Evolutionary conservation across 2,113 vertebrate species (phyloP), one percentile per base, ranked within the genome.

Genomic region (Triplophysa siluroides): DNA sequence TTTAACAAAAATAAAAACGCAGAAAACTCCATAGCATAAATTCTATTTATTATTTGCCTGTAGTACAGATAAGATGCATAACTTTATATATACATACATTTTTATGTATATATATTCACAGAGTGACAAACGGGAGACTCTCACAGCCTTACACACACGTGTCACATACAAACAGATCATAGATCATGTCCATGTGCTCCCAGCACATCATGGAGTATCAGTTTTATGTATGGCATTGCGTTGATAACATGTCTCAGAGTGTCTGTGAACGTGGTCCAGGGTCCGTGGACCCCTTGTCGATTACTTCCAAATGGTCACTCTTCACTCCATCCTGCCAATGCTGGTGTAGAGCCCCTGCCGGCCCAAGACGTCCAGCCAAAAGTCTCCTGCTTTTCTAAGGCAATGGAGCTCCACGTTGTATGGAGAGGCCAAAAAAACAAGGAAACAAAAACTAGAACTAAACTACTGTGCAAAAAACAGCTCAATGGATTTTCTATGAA

Each of bases 41-140:
- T 78, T 86, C 68, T 81, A 85, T 91, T 91, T 91, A 87, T 88
- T 85, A 86, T 82, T 89, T 84, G 65, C 82, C 83, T 87, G 80
- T 85, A 86, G 54, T 86, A 89, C 86, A 90, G 82, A 84, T 76
- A 62, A 86, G 84, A 85, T 84, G 81, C 83, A 86, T 85, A 83
- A 81, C 45, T 87, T 87, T 79, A 47, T 83, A 84, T 89, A 87
- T 76, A 76, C 66, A 80, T 78, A 78, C 72, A 47, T 78, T 64
- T 52, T 65, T 41, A 71, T 74, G 63, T 21, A 63, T 61, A 71
- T 66, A 73, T 71, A 66, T 70, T 63, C 69, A 79, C 47, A 65
- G 16, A 70, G 82, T 86, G 68, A 80, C 85, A 81, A 61, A 79
- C n/a, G 82, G 78, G 56, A 71, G 54, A 79, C 67, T 71, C 76